Evolutionary conservation across 2,797 vertebrate species (phyloP).

Genomic region (Hafferia zeledoni): DNA sequence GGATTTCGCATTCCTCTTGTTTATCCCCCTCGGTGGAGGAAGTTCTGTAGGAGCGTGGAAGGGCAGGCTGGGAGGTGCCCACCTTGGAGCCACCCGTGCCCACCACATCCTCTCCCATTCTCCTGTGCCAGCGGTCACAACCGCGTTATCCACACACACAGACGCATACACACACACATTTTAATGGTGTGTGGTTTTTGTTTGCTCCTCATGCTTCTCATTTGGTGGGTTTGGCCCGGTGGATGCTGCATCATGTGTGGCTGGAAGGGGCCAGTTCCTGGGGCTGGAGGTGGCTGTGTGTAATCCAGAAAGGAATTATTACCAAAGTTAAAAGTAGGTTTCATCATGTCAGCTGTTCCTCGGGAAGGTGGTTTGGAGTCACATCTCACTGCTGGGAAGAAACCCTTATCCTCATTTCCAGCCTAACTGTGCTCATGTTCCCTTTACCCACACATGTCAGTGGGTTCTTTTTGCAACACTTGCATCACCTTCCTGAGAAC

Average conservation of each 20-base stretch:
- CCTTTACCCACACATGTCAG: background rate
- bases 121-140: background rate
- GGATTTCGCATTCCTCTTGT: background rate
- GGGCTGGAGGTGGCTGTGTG: background rate
- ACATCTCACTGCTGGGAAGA: background rate
- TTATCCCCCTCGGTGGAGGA: background rate
- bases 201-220: background rate
- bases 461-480: background rate
- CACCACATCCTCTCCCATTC: no score
- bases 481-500: slow-evolving; percentile 9
- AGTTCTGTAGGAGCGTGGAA: background rate
- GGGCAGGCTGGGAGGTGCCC: background rate
- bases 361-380: background rate
- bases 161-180: background rate
- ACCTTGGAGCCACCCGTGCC: no score
- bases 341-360: background rate
- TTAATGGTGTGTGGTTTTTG: background rate
- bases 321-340: background rate
- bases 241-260: background rate
- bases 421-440: background rate
- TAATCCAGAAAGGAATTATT: background rate
- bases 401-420: background rate
- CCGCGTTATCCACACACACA: background rate
- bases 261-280: background rate
- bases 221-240: background rate